These are phyloP conservation scores for Poeciliopsis infans DNA, from an alignment of 2,797 vertebrate species.

Conservation along the genomic window DNA sequence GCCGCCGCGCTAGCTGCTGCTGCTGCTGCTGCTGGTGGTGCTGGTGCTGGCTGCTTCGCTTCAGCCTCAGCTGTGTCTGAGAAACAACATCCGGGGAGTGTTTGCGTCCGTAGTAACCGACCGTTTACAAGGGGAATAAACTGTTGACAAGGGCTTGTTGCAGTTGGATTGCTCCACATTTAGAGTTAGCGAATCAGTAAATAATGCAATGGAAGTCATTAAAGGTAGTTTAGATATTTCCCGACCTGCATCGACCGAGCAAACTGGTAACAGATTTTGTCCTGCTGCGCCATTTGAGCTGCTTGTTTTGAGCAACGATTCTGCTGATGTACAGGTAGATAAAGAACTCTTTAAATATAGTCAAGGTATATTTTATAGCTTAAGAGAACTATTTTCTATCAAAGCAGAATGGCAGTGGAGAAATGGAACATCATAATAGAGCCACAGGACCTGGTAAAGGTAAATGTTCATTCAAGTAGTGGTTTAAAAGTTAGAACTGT, in stretches of 20 bases:
- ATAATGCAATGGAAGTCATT: slow-evolving; percentile 81
- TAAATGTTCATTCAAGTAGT: background rate
- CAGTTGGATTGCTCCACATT: background rate
- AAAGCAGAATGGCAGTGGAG: slow-evolving; percentile 26
- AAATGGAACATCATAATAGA: slow-evolving; percentile 6
- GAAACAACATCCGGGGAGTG: slow-evolving; percentile 22
- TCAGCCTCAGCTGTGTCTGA: slow-evolving; percentile 54
- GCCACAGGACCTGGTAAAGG: background rate
- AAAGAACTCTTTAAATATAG: background rate
- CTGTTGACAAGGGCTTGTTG: background rate
- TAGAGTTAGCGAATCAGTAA: background rate
- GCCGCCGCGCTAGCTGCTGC: slow-evolving; percentile 41
- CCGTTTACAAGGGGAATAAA: slow-evolving; percentile 5
- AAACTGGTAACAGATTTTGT: slow-evolving; percentile 57
- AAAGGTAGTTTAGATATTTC: slow-evolving; percentile 85
- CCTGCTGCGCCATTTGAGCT: slow-evolving; percentile 55
- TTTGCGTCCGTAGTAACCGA: slow-evolving; percentile 60
- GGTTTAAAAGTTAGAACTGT: background rate
- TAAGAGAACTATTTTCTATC: background rate
- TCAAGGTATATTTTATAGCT: background rate
- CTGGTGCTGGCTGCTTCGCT: slow-evolving; percentile 40
- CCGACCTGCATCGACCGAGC: slow-evolving; percentile 78
- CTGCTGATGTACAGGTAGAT: slow-evolving; percentile 76
- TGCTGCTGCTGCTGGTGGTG: slow-evolving; percentile 12
- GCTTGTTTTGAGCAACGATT: slow-evolving; percentile 81